These are phyloP conservation scores for Mobula hypostoma DNA, from an alignment of 2,113 vertebrate species.

Conservation along the genomic window DNA sequence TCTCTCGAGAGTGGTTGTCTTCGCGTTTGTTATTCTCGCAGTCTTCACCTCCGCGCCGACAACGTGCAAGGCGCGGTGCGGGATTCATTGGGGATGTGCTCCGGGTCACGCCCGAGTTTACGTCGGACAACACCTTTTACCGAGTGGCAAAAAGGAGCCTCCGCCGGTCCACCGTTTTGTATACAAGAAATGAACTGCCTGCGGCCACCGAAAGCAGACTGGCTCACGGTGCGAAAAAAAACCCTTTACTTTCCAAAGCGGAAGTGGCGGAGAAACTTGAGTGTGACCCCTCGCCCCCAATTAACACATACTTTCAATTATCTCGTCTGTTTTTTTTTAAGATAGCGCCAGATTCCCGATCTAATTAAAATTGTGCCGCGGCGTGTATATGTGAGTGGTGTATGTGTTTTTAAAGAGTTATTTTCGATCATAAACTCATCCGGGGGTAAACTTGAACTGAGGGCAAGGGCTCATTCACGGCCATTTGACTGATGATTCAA, in stretches of 20 bases:
- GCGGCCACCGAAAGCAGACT: constrained; percentile 37
- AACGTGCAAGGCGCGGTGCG: not conserved
- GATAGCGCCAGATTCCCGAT: not conserved
- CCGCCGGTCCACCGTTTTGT: not conserved
- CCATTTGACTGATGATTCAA: not conserved
- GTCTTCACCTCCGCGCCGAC: not conserved
- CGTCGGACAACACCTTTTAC: too few species aligned
- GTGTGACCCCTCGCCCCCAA: not conserved
- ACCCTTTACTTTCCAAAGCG: too few species aligned
- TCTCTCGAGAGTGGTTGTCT: not conserved
- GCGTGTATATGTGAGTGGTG: not conserved
- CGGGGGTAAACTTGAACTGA: not conserved
- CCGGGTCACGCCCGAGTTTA: too few species aligned
- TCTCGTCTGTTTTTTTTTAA: not conserved
- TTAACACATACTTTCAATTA: constrained; percentile 22
- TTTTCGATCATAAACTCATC: not conserved
- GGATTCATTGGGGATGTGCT: too few species aligned
- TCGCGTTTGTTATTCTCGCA: not conserved
- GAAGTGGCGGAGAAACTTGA: not conserved
- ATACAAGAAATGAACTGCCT: constrained; percentile 49
- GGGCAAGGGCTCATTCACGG: too few species aligned
- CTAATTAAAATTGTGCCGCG: not conserved
- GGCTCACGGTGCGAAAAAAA: not conserved
- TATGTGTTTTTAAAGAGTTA: too few species aligned
- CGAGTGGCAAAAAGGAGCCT: too few species aligned